A percentile compares a stretch with the other conserved stretches of the same genome.
Conservation (phyloP, 2,113 vertebrate genomes). For the Centropus unirufus region DNA sequence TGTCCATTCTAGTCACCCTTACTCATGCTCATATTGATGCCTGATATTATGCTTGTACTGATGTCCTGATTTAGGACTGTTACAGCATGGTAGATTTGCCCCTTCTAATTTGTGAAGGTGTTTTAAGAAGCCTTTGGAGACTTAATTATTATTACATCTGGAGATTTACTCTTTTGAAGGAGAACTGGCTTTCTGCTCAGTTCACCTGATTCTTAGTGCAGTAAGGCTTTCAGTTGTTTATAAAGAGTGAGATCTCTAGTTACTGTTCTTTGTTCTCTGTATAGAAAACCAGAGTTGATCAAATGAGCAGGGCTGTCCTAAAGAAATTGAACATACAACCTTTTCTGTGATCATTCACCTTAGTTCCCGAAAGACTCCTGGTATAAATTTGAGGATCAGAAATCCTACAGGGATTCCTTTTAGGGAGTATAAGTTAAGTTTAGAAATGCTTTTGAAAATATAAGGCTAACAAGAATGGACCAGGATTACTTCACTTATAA, state of each 20-base stretch:
- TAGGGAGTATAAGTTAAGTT: background rate
- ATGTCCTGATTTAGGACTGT: background rate
- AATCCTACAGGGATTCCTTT: background rate
- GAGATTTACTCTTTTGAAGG: background rate
- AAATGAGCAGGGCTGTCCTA: background rate
- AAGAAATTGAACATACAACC: background rate
- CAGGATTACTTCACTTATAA: background rate
- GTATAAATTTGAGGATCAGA: background rate
- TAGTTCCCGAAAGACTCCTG: background rate
- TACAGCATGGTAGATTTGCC: background rate
- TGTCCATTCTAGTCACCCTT: background rate
- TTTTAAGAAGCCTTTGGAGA: background rate
- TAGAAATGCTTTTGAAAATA: background rate
- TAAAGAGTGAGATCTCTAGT: background rate
- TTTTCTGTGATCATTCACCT: background rate
- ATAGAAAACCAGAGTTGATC: background rate
- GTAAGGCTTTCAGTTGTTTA: background rate
- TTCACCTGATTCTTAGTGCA: background rate
- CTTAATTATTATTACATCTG: background rate
- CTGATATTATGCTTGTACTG: background rate
- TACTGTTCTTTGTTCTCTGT: background rate
- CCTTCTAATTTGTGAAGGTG: background rate
- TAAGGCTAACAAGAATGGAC: background rate
- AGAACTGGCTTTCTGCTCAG: background rate
- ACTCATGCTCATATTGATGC: background rate